A percentile compares a stretch with the other conserved stretches of the same genome.
Conservation (phyloP, 2,113 vertebrate genomes). For the Coracopsis vasa region DNA sequence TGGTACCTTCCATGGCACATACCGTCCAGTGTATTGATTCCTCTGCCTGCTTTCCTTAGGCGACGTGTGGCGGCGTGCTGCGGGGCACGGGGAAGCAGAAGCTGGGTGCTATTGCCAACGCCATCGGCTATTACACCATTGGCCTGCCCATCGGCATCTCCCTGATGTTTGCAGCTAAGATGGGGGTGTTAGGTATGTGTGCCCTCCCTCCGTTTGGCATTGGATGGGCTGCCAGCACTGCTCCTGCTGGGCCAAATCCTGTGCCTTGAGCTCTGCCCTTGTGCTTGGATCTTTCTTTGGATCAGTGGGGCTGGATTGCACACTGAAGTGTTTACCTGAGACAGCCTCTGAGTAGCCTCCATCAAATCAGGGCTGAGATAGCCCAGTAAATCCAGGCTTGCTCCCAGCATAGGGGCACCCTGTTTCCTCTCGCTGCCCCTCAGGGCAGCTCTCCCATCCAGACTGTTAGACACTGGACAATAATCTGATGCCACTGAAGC, state of each 20-base stretch:
- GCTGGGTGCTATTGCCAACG: slow-evolving; percentile 84
- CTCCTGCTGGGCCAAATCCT: not conserved
- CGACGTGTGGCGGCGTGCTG: slow-evolving; percentile 81
- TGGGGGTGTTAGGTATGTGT: slow-evolving; percentile 82
- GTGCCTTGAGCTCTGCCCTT: not conserved
- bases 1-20: not conserved
- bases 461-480: not conserved
- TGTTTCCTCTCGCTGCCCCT: not conserved
- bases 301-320: accelerated
- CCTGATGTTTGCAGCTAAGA: slow-evolving; percentile 82
- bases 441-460: not conserved
- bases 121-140: slow-evolving; percentile 81
- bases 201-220: accelerated
- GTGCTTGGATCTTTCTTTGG: not conserved
- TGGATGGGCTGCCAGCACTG: accelerated
- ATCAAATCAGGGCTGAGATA: not conserved
- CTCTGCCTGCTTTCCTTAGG: slow-evolving; percentile 55
- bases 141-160: slow-evolving; percentile 80
- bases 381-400: not conserved
- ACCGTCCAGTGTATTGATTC: accelerated
- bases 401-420: not conserved
- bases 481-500: not conserved
- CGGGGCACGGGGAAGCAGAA: slow-evolving; percentile 88
- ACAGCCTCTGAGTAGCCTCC: not conserved
- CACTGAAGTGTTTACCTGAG: accelerated